Percentiles rank a stretch among this genome's conserved stretches.
phyloP scores from a whole-genome alignment of 2,113 vertebrate genomes.

The Hystrix cristata region DNA sequence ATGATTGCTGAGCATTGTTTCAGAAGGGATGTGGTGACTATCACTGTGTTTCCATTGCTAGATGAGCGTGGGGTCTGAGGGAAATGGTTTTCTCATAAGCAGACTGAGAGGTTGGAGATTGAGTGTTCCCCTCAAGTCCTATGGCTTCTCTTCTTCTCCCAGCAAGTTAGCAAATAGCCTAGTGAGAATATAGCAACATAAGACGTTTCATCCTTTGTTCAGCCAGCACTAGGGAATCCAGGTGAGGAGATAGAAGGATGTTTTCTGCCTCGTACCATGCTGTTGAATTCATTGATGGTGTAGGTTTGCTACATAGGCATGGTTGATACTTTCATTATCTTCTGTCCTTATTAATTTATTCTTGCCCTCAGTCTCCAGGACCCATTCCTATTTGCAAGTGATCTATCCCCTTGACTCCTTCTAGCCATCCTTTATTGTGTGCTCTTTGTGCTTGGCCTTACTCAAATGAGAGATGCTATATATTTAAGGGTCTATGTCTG shows the following conservation, averaged over 20 bases:
- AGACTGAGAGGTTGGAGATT: neutral
- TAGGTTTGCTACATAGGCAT: neutral
- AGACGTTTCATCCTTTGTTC: neutral
- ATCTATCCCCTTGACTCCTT: neutral
- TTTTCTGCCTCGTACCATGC: neutral
- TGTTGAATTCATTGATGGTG: neutral
- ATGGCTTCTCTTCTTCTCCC: neutral
- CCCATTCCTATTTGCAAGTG: neutral
- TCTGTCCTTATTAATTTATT: neutral
- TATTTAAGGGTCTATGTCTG: neutral
- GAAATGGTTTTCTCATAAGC: neutral
- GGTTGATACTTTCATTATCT: neutral
- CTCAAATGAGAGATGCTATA: neutral
- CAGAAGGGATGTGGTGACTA: neutral
- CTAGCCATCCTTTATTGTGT: neutral
- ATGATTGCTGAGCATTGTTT: neutral
- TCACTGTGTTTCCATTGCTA: neutral
- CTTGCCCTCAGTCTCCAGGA: neutral
- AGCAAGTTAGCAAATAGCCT: neutral
- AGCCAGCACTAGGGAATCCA: neutral
- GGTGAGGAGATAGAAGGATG: neutral
- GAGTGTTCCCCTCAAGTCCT: neutral
- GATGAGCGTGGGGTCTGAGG: neutral
- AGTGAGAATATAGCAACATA: accelerated
- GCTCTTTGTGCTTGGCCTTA: neutral